Evolutionary conservation across 1,140 invertebrate species (phyloP), one percentile per base, ranked within the genome.

Genomic region (Heliconius himera): DNA sequence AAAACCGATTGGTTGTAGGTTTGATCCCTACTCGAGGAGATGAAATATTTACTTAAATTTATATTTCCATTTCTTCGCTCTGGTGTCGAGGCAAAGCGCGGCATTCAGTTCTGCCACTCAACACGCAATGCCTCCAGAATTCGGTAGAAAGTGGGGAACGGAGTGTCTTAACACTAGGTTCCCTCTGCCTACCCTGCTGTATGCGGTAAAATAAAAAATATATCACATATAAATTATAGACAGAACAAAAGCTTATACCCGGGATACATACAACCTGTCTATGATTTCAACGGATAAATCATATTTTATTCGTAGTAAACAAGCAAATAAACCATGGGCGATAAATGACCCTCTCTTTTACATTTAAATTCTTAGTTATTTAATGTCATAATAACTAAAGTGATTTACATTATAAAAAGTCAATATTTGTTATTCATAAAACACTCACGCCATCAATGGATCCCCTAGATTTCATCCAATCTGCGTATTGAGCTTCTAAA

Each of bases 401-500:
- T 26, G 3, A 9, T 26, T 26, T 13, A 33, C 8, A 36, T 71
- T 33, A 71, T 71, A 26, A 71, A 71, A 71, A 56, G 60, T 66
- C 60, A 60, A 60, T 60, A 22, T 60, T 60, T 60, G 22, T 2
- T 26, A 22, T 60, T 26, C 22, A 60, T 13, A 26, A 26, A 4
- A 22, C 26, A 86, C 89, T 87, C 78, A 94, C 92, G 22, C 88
- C 82, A 84, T 93, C 91, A 18, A 93, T 84, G 0, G 83, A 76
- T 49, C 88, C 90, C 81, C 85, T 89, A 29, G 85, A 79, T 71
- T 89, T 91, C 2, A 87, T 79, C 92, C 92, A 94, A 29, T 94
- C 91, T 73, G 91, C 74, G 79, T 92, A 94, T 73, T 94, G 92
- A 16, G 89, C 89, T 81, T 94, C 92, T 8, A 94, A 81, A 76